phyloP scores from a whole-genome alignment of 2,888 invertebrate genomes.

The Drosophila lacicola region DNA sequence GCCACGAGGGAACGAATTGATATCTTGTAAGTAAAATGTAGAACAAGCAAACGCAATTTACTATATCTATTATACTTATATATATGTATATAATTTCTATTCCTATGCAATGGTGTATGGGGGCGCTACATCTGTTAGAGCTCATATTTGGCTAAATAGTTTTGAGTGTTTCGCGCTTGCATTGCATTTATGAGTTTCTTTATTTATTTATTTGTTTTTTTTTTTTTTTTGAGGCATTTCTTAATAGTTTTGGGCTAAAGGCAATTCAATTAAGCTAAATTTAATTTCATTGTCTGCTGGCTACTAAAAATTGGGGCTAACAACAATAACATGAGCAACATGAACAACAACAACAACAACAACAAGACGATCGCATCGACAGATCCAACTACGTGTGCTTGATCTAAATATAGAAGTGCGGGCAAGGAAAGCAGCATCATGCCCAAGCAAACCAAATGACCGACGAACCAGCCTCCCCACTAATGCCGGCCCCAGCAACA shows the following conservation, averaged over 20 bases:
- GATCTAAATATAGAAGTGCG: constrained; percentile 65
- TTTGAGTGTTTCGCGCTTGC: constrained; percentile 27
- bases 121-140: constrained; percentile 23
- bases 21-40: constrained; percentile 71
- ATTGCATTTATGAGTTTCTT: constrained; percentile 41
- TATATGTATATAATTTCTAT: constrained; percentile 9
- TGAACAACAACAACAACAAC: constrained; percentile 44
- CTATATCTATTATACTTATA: constrained; percentile 30
- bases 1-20: constrained; percentile 54
- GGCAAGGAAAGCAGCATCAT: constrained; percentile 57
- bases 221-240: constrained; percentile 11
- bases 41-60: constrained; percentile 54
- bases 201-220: constrained; percentile 7
- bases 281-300: constrained; percentile 62
- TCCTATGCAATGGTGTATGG: constrained; percentile 16
- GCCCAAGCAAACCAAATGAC: constrained; percentile 57
- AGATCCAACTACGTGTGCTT: constrained; percentile 77
- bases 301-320: constrained; percentile 59
- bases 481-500: constrained; percentile 4
- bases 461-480: constrained; percentile 37
- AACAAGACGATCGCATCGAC: constrained; percentile 61
- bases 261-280: constrained; percentile 62
- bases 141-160: constrained; percentile 25
- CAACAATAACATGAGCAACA: constrained; percentile 29
- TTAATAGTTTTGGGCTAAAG: constrained; percentile 38